phyloP scores from a whole-genome alignment of 2,113 vertebrate genomes.

The Pristiophorus japonicus region DNA sequence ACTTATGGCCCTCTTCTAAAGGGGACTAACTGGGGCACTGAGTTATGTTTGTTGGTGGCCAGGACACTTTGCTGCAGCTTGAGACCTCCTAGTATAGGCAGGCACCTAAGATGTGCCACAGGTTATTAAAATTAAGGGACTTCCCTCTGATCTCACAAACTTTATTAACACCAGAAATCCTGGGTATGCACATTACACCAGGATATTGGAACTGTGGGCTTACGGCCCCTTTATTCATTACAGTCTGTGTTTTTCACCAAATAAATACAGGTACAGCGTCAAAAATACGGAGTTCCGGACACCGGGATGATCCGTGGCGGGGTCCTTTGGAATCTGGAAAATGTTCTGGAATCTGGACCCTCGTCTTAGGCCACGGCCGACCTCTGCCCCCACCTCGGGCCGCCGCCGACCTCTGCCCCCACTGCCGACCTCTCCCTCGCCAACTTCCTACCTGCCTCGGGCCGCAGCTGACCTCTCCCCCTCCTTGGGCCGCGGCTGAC shows the following conservation, averaged over 20 bases:
- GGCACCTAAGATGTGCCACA: not conserved
- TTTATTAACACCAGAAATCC: not conserved
- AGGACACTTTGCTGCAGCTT: not conserved
- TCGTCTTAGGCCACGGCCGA: too few relatives aligned
- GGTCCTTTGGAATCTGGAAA: too few relatives aligned
- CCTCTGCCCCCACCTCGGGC: too few relatives aligned
- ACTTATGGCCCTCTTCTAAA: not conserved
- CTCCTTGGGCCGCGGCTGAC: too few relatives aligned
- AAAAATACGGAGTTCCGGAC: too few relatives aligned
- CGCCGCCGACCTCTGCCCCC: too few relatives aligned
- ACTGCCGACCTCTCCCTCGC: too few relatives aligned
- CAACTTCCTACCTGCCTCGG: too few relatives aligned
- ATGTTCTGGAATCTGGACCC: too few relatives aligned
- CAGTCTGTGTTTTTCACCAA: not conserved
- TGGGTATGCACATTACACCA: not conserved
- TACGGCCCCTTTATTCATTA: not conserved
- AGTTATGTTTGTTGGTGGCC: not conserved
- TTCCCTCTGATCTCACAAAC: not conserved
- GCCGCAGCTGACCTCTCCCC: too few relatives aligned
- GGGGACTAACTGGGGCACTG: not conserved
- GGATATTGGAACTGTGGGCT: not conserved
- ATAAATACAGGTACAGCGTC: too few relatives aligned
- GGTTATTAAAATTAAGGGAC: not conserved
- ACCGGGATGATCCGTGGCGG: too few relatives aligned
- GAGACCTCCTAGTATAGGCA: not conserved